Base-by-base conservation (phyloP, 1,140 invertebrate species). In the Drosophila malerkotliana region DNA sequence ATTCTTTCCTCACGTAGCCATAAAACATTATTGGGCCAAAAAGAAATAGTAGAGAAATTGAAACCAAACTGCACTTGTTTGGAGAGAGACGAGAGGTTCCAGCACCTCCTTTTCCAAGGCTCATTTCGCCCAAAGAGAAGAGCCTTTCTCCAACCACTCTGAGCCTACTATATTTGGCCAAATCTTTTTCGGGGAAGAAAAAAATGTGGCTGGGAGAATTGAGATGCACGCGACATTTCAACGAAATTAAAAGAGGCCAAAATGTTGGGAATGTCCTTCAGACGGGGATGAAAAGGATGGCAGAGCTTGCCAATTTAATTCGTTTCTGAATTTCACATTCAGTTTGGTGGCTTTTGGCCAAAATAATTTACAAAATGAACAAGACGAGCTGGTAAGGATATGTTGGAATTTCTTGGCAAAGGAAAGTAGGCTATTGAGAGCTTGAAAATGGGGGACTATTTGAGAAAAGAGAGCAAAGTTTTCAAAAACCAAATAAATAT, bases 191-290 rank as follows among this genome's bases (percentile, higher is more conserved):
- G 24, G 15, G 34, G 62, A n/a, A 59, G 39, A 32, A 9, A 14
- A 44, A 24, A 30, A 41, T 4, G 58, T 9, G 21, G 21, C 8
- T 26, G 14, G 24, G 15, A 37, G 60, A 75, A 58, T 55, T 37
- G 61, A 66, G 54, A 56, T 75, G 72, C 49, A 75, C 61, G 72
- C 72, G 72, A 77, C 63, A 77, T 77, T 64, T 76, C 72, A 69
- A 56, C 52, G 64, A 71, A 77, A 77, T 76, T 76, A 77, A 77
- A 77, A 75, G 51, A 49, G 26, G 52, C 26, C 48, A 51, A 59
- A 69, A 71, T 59, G 60, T 52, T 21, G 26, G 21, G 54, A 75
- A 66, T 74, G 72, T 66, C 71, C 58, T 73, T 72, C 51, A 44
- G 51, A 44, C 30, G 32, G 28, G 21, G 14, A 15, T 14, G 32